Conservation (phyloP, 2,113 vertebrate genomes). For the Callocephalon fimbriatum region DNA sequence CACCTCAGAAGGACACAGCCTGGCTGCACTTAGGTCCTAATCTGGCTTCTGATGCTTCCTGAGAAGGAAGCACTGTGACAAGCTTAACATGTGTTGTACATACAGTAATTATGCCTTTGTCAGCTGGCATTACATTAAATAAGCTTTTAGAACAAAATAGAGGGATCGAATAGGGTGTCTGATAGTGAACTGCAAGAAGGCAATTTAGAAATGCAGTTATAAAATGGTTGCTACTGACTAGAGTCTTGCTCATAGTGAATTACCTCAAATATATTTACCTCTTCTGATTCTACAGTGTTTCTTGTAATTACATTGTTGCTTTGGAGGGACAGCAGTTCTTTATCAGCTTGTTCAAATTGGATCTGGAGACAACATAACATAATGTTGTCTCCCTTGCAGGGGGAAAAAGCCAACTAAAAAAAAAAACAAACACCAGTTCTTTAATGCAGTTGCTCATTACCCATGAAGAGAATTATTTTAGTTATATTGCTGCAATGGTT, state of each 20-base stretch:
- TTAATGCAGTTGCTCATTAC: neutral
- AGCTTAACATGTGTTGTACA: neutral
- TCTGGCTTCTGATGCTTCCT: slow-evolving; percentile 48
- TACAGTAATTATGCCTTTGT: slow-evolving; percentile 28
- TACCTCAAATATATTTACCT: slow-evolving; percentile 72
- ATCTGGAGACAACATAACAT: slow-evolving; percentile 43
- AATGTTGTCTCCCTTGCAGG: slow-evolving; percentile 1
- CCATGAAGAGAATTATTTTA: neutral
- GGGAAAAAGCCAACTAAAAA: neutral
- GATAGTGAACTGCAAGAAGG: slow-evolving; percentile 40
- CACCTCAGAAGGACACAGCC: neutral
- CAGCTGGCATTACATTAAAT: slow-evolving; percentile 44
- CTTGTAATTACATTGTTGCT: slow-evolving; percentile 73
- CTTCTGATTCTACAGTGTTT: slow-evolving; percentile 63
- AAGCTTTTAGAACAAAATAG: slow-evolving; percentile 29
- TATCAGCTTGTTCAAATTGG: slow-evolving; percentile 62
- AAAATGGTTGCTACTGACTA: slow-evolving; percentile 31
- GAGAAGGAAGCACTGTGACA: slow-evolving; percentile 12
- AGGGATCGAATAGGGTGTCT: slow-evolving; percentile 2
- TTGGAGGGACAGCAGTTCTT: slow-evolving; percentile 65
- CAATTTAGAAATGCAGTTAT: slow-evolving; percentile 67
- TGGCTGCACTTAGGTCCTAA: slow-evolving; percentile 24
- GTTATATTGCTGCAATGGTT: neutral
- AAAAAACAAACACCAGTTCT: neutral
- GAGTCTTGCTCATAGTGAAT: slow-evolving; percentile 63